Evolutionary conservation across 2,888 invertebrate genomes (phyloP), one percentile per base, ranked within the genome.

Genomic region (Microctonus hyperodae): DNA sequence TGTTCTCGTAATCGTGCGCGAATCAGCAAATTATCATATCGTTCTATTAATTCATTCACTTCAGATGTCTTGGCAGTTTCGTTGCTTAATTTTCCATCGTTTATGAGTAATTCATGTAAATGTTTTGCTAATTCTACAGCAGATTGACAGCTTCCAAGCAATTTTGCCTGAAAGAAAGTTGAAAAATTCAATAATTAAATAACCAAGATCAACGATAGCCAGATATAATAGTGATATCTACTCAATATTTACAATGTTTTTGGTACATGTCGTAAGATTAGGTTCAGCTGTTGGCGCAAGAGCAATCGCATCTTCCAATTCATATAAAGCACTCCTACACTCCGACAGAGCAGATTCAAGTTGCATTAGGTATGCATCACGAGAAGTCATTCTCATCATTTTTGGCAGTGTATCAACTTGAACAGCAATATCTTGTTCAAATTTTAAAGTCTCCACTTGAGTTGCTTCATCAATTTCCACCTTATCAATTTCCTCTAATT

Each of bases 111-210:
- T 69, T 89, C 89, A 66, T 92, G 92, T 53, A 96, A 86, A 86
- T 95, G 95, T 79, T 90, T 91, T 25, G 94, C 90, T 63, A 95
- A 84, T 83, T 96, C 96, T 53, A 94, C 86, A 6, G 91, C 91
- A 7, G 94, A 93, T 76, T 92, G 91, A 71, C 94, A 93, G 74
- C 90, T 90, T 57, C 92, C 91, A 53, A 94, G 88, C 61, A 91
- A 85, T 83, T 91, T 93, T 61, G 92, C 90, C 85, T 86, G 73
- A 5, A 58, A 16, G 16, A 9, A 16, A 6, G n/a, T 7, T 44
- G 6, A 5, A 67, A 61, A 53, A 31, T 58, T 10, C 20, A 66
- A 16, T 20, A 44, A 33, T 62, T 44, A 22, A 53, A 59, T 20
- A 33, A 25, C n/a, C 50, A 58, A 50, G 13, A 28, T 22, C 28